Evolutionary conservation across 1,140 invertebrate genomes (phyloP).

Genomic region (Cyclargus thomasi): DNA sequence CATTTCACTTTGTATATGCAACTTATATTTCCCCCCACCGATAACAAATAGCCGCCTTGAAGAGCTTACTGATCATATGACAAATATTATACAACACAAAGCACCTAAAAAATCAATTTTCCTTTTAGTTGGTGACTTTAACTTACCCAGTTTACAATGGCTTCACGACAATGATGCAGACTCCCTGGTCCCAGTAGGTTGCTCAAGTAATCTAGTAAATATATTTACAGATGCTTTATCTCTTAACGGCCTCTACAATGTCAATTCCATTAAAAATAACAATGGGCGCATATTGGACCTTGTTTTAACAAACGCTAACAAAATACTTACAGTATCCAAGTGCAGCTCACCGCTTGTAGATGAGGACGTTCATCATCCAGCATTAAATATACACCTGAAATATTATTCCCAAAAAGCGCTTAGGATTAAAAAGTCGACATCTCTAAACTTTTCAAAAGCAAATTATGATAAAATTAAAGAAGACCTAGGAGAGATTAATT

Average conservation of each 20-base stretch:
- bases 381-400: not conserved
- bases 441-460: not conserved
- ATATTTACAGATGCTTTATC: not conserved
- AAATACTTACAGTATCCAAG: no score
- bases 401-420: not conserved
- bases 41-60: not conserved
- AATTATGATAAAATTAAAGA: not conserved
- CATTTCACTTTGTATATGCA: constrained; percentile 14
- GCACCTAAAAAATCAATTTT: not conserved
- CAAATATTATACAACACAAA: constrained; percentile 14
- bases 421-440: not conserved
- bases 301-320: no score
- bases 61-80: constrained; percentile 7
- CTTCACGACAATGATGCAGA: not conserved
- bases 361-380: not conserved
- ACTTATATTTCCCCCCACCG: constrained; percentile 19
- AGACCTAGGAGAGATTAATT: not conserved
- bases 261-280: no score
- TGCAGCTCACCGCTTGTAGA: not conserved
- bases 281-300: no score
- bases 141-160: not conserved
- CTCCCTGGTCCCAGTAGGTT: not conserved
- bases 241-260: not conserved
- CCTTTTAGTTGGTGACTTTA: not conserved
- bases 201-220: not conserved